These are phyloP conservation scores for Corapipo altera DNA, from an alignment of 2,113 vertebrate genomes.

Conservation along the genomic window DNA sequence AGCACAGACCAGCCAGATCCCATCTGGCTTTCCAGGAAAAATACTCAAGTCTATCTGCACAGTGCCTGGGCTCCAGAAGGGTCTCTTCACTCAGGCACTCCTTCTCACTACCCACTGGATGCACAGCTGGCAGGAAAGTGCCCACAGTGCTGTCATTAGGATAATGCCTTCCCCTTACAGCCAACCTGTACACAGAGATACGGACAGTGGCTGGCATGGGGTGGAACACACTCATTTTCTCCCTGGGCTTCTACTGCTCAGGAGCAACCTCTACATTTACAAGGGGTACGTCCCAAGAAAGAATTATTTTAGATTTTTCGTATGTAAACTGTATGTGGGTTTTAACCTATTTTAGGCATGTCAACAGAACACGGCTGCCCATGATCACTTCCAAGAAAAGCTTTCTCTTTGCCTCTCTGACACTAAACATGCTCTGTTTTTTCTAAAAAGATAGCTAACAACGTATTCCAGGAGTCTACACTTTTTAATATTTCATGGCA, in stretches of 20 bases:
- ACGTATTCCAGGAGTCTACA: not conserved
- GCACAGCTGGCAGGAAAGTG: not conserved
- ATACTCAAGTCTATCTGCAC: not conserved
- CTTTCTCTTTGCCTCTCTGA: not conserved
- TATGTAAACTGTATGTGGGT: not conserved
- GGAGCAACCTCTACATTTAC: not conserved
- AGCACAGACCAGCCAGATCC: not conserved
- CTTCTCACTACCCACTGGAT: rapidly evolving
- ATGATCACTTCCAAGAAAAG: not conserved
- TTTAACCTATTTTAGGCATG: not conserved
- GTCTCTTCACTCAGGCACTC: not conserved
- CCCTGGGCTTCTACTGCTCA: not conserved
- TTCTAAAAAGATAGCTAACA: not conserved
- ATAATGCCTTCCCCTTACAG: not conserved
- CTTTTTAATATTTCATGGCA: not conserved
- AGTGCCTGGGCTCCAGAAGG: not conserved
- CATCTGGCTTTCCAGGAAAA: not conserved
- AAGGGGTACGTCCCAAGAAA: not conserved
- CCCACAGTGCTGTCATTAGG: rapidly evolving
- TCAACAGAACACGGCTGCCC: not conserved
- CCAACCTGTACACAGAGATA: not conserved
- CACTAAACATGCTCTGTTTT: not conserved
- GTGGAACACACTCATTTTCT: rapidly evolving
- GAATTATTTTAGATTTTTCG: not conserved
- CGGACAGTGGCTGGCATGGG: rapidly evolving